phyloP scores from a whole-genome alignment of 2,113 vertebrate species.

The Indicator maculatus region DNA sequence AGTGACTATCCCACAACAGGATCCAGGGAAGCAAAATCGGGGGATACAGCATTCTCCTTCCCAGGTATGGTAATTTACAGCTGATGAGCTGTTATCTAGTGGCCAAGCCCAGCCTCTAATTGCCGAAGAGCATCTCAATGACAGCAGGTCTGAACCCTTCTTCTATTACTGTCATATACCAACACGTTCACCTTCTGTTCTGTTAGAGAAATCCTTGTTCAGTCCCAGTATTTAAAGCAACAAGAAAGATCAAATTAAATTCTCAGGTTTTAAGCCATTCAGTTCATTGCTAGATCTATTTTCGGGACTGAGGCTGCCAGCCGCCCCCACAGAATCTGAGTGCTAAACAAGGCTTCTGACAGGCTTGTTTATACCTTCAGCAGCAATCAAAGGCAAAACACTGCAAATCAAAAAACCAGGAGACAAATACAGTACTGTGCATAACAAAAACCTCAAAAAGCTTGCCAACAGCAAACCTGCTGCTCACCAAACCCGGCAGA shows the following conservation, averaged over 20 bases:
- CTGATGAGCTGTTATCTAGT: accelerated
- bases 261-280: slow-evolving; percentile 12
- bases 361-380: slow-evolving; percentile 61
- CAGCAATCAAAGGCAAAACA: slow-evolving; percentile 61
- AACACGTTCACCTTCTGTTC: slow-evolving; percentile 63
- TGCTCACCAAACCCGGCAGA: neutral
- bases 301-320: slow-evolving; percentile 56
- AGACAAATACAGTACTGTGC: slow-evolving; percentile 25
- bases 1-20: neutral
- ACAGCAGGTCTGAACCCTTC: slow-evolving; percentile 55
- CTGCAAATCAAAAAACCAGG: slow-evolving; percentile 46
- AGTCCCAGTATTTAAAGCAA: slow-evolving; percentile 60
- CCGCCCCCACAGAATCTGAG: slow-evolving; percentile 49
- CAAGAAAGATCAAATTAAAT: slow-evolving; percentile 49
- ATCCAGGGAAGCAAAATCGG: neutral
- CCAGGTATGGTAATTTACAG: neutral
- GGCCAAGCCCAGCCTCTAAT: neutral
- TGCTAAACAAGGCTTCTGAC: slow-evolving; percentile 33
- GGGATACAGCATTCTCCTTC: neutral
- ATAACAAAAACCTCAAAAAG: slow-evolving; percentile 27
- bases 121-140: slow-evolving; percentile 12
- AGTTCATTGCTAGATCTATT: slow-evolving; percentile 57
- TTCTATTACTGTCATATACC: slow-evolving; percentile 38
- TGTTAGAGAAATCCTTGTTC: slow-evolving; percentile 46
- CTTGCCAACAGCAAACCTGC: slow-evolving; percentile 45